Conservation (phyloP, 2,888 invertebrate species). For the Spisula solida region DNA sequence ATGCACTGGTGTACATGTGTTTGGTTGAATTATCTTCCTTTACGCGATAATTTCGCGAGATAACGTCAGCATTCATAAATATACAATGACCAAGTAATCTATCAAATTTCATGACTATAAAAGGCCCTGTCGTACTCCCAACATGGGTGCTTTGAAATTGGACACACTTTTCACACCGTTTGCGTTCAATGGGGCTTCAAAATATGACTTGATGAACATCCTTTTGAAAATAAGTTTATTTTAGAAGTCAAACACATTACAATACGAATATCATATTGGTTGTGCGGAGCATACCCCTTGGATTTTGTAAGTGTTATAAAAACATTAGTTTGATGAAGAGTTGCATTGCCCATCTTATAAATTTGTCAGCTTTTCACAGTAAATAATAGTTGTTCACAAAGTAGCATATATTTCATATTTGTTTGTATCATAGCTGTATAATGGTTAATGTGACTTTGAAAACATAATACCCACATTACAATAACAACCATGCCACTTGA, state of each 20-base stretch:
- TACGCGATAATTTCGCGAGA: constrained; percentile 7
- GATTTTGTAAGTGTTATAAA: not conserved
- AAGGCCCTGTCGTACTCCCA: constrained; percentile 25
- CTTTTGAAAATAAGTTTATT: not conserved
- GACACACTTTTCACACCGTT: constrained; percentile 35
- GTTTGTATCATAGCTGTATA: too few relatives aligned
- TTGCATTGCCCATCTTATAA: not conserved
- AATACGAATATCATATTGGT: not conserved
- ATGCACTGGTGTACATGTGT: too few relatives aligned
- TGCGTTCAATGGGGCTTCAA: constrained; percentile 22
- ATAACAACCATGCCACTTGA: too few relatives aligned
- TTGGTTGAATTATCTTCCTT: not conserved
- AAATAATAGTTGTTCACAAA: not conserved
- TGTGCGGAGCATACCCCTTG: not conserved
- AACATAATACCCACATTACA: too few relatives aligned
- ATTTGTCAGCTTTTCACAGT: not conserved
- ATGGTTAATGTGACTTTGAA: too few relatives aligned
- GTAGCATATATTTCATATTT: not conserved
- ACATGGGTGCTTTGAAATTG: constrained; percentile 30
- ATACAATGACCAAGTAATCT: constrained; percentile 39
- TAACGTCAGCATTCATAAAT: constrained; percentile 14
- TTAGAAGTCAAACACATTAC: not conserved
- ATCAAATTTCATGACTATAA: constrained; percentile 40
- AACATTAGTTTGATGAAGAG: not conserved
- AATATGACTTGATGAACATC: constrained; percentile 21